phyloP scores from a whole-genome alignment of 2,888 invertebrate species.

The Sicus ferrugineus region DNA sequence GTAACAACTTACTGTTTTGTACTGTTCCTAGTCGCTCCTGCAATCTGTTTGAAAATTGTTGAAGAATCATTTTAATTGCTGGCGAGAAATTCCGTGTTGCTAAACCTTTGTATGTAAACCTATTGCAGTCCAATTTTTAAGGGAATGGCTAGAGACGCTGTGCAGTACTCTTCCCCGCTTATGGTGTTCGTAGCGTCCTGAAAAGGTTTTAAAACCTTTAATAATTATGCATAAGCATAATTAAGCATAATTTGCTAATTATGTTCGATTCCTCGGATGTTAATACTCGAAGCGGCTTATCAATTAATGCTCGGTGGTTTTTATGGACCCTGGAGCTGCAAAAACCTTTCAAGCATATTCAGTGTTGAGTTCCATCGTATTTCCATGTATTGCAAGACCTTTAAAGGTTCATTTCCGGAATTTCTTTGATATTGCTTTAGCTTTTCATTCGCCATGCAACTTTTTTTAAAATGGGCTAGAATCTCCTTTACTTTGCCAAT shows the following conservation, averaged over 20 bases:
- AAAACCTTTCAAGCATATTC: too few species aligned
- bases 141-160: neutral
- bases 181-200: neutral
- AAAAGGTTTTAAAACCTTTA: slow-evolving; percentile 1
- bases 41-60: neutral
- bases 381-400: neutral
- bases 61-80: neutral
- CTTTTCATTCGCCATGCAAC: neutral
- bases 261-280: neutral
- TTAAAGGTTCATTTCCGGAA: slow-evolving; percentile 1
- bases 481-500: too few species aligned
- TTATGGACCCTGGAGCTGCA: neutral
- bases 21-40: neutral
- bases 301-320: neutral
- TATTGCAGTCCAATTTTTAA: neutral
- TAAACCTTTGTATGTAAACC: neutral
- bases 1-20: too few species aligned
- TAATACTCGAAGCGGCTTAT: neutral
- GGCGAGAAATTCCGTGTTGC: neutral
- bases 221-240: too few species aligned
- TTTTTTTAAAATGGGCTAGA: slow-evolving; percentile 9
- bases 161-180: neutral
- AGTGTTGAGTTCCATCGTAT: too few species aligned
- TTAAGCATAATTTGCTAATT: neutral
- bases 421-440: slow-evolving; percentile 8